Evolutionary conservation across 2,113 vertebrate genomes (phyloP).

Genomic region (Pollimyrus isidori): DNA sequence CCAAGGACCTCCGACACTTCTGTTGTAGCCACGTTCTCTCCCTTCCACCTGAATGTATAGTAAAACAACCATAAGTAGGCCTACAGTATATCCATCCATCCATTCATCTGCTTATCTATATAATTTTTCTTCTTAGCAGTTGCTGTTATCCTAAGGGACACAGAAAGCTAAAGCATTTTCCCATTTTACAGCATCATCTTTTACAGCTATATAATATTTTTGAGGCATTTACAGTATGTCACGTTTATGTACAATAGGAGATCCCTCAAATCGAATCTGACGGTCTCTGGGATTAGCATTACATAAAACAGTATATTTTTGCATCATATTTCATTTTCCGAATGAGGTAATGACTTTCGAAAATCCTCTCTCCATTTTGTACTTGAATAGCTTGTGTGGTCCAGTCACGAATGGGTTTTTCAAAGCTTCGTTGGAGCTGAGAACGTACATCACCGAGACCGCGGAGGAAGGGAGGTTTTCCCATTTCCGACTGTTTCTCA

Average conservation of each 20-base stretch:
- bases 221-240: not conserved
- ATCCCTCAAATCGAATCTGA: not conserved
- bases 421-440: not conserved
- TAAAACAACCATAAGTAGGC: not conserved
- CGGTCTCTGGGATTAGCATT: not conserved
- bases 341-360: not conserved
- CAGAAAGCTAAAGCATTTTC: not conserved
- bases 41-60: slow-evolving; percentile 73
- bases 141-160: not conserved
- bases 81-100: not conserved
- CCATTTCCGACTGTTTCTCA: not conserved
- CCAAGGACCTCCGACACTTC: slow-evolving; percentile 73
- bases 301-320: not conserved
- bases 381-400: not conserved
- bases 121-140: not conserved
- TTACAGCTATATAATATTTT: not conserved
- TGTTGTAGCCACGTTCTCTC: slow-evolving; percentile 83
- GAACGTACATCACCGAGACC: not conserved
- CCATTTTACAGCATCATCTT: not conserved
- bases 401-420: not conserved
- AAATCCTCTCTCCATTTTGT: not conserved
- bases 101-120: not conserved
- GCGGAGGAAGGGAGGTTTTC: not conserved
- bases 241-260: not conserved
- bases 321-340: not conserved